Conservation (phyloP, 2,888 invertebrate genomes). For the Cloeon dipterum region DNA sequence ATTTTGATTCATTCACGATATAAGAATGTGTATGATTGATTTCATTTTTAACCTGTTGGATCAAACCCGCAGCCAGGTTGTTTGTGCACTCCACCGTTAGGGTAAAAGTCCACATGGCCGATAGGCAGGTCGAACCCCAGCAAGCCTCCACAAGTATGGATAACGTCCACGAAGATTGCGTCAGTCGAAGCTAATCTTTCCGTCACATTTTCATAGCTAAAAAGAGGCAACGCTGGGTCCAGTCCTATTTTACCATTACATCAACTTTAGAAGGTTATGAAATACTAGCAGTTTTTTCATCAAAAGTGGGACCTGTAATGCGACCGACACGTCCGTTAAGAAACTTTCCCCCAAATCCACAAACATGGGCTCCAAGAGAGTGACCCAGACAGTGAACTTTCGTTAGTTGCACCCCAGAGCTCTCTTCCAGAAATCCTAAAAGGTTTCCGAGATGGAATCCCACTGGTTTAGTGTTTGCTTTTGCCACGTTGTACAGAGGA, state of each 20-base stretch:
- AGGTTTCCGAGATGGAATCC: slow-evolving; percentile 3
- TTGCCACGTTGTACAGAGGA: slow-evolving; percentile 9
- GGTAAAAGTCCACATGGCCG: slow-evolving; percentile 9
- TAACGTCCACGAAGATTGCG: slow-evolving; percentile 9
- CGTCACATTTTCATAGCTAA: slow-evolving; percentile 8
- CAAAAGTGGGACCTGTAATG: too few relatives aligned
- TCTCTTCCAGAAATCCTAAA: slow-evolving; percentile 1
- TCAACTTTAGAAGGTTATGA: too few relatives aligned
- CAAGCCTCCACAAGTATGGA: slow-evolving; percentile 10
- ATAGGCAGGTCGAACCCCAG: slow-evolving; percentile 10
- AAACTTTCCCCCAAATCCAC: slow-evolving; percentile 3
- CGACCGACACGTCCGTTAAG: too few relatives aligned
- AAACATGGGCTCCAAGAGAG: slow-evolving; percentile 5
- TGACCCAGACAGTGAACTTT: slow-evolving; percentile 3
- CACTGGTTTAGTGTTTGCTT: slow-evolving; percentile 7
- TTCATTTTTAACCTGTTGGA: neutral
- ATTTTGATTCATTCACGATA: too few relatives aligned
- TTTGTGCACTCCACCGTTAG: slow-evolving; percentile 8
- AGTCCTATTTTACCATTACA: slow-evolving; percentile 6
- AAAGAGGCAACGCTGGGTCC: slow-evolving; percentile 8
- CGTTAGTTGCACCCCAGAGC: neutral
- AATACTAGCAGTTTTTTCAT: too few relatives aligned
- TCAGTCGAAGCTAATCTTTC: slow-evolving; percentile 9
- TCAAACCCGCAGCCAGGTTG: slow-evolving; percentile 7
- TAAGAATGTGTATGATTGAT: too few relatives aligned